Conservation (phyloP, 2,113 vertebrate species). For the Silurus meridionalis region DNA sequence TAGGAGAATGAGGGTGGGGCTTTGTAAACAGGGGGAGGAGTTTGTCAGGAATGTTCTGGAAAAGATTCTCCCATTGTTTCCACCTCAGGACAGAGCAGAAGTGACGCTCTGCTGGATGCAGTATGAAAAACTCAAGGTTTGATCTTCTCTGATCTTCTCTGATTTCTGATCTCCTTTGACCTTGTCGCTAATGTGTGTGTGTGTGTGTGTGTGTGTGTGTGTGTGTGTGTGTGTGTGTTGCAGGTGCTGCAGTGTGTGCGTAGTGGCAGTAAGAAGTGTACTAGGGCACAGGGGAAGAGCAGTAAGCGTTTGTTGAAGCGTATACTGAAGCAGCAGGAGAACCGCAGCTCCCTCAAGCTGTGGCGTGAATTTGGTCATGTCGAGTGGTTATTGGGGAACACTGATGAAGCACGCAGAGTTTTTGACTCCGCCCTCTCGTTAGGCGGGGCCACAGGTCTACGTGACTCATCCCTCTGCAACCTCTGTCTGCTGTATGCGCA, state of each 20-base stretch:
- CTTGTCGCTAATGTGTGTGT: neutral
- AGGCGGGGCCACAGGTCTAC: slow-evolving; percentile 69
- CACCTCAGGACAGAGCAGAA: slow-evolving; percentile 70
- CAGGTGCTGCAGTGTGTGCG: slow-evolving; percentile 81
- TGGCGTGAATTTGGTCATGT: slow-evolving; percentile 89
- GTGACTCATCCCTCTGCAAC: slow-evolving; percentile 74
- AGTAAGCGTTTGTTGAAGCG: slow-evolving; percentile 87
- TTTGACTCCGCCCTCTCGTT: slow-evolving; percentile 79
- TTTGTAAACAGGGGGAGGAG: slow-evolving; percentile 83
- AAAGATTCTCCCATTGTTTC: slow-evolving; percentile 73
- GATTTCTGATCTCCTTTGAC: neutral
- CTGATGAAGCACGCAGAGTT: slow-evolving; percentile 86
- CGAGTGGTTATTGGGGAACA: slow-evolving; percentile 92
- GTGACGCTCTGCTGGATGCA: slow-evolving; percentile 82
- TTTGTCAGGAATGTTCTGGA: slow-evolving; percentile 83
- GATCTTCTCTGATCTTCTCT: neutral
- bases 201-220: neutral
- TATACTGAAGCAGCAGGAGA: slow-evolving; percentile 88
- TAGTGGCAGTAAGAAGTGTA: slow-evolving; percentile 79
- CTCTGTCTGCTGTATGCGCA: slow-evolving; percentile 85
- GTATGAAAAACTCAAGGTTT: slow-evolving; percentile 92
- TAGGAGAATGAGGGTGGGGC: slow-evolving; percentile 71
- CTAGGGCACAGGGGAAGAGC: slow-evolving; percentile 85
- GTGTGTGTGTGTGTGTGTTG: neutral
- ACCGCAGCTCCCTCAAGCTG: slow-evolving; percentile 80